These are phyloP conservation scores for Lycaon pictus DNA, from an alignment of 2,113 vertebrate species.

Conservation along the genomic window DNA sequence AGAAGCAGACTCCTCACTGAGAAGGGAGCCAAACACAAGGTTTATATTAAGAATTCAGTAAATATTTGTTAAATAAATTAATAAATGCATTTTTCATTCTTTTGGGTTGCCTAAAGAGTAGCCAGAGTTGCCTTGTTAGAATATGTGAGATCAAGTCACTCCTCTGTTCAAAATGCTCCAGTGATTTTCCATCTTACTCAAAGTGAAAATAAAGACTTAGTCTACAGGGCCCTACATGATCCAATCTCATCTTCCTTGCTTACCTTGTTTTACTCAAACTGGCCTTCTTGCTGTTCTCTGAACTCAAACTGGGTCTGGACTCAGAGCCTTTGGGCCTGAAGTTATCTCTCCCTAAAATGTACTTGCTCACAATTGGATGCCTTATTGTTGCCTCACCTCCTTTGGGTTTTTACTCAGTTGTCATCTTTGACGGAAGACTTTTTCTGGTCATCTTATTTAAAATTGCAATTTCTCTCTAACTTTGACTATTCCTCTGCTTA, in stretches of 20 bases:
- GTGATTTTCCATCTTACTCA: neutral
- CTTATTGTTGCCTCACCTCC: neutral
- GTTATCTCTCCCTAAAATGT: neutral
- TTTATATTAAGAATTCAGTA: neutral
- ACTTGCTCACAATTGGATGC: neutral
- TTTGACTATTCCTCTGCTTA: neutral
- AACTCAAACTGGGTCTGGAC: neutral
- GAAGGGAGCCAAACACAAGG: neutral
- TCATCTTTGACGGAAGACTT: neutral
- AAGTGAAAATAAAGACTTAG: neutral
- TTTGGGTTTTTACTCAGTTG: slow-evolving; percentile 3
- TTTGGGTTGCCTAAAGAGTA: neutral
- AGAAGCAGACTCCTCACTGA: neutral
- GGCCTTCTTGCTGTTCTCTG: neutral
- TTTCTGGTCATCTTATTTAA: neutral
- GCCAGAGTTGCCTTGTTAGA: neutral
- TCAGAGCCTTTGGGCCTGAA: neutral
- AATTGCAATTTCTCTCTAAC: neutral
- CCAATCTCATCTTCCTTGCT: neutral
- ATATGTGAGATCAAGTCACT: neutral
- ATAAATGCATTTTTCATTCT: neutral
- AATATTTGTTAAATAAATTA: slow-evolving; percentile 17
- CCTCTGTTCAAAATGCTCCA: neutral
- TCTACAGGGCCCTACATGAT: neutral
- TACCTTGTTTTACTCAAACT: neutral